Evolutionary conservation across 2,797 vertebrate genomes (phyloP), one percentile per base, ranked within the genome.

Genomic region (Coregonus ussuriensis): DNA sequence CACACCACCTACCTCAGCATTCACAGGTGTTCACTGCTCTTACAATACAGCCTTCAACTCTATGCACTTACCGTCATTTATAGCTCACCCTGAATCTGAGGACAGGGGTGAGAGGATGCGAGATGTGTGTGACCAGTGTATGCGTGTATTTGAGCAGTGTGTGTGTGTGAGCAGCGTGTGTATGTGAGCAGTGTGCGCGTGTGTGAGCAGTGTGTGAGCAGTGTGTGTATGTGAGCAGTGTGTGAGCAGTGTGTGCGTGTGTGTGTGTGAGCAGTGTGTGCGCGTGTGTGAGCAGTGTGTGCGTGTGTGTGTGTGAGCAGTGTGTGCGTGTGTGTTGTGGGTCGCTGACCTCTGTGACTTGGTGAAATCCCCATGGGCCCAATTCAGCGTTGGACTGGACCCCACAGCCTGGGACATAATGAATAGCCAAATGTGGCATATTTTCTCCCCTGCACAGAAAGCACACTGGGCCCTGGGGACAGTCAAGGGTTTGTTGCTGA

Each of bases 301-400:
- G 78, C 89, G 82, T 85, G 1, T 83, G 84, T 83, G 84, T 77
- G 85, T 85, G 82, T 15, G 9, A 14, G 83, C 35, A 5, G 35
- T 37, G 37, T 41, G 82, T 90, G 86, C 86, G 78, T 25, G 1
- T 25, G 25, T 25, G 25, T 25, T 25, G 78, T 89, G 85, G 93
- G 92, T 93, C 91, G 82, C 81, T 80, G 93, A 94, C 94, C 93
- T 90, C 87, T 87, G 90, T 93, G 92, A 94, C 93, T 93, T 90
- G 91, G 91, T 90, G 90, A 94, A 94, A 94, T 94, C 94, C 94
- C 94, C 90, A 91, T 81, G 91, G 94, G 93, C 89, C 92, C 91
- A 92, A 92, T 94, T 94, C 93, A 89, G 87, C 86, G 31, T 77
- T 88, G 91, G 92, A 93, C 93, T 88, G 89, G 92, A 94, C 93